Base-by-base conservation (phyloP, 1,140 invertebrate genomes). In the Drosophila novamexicana region DNA sequence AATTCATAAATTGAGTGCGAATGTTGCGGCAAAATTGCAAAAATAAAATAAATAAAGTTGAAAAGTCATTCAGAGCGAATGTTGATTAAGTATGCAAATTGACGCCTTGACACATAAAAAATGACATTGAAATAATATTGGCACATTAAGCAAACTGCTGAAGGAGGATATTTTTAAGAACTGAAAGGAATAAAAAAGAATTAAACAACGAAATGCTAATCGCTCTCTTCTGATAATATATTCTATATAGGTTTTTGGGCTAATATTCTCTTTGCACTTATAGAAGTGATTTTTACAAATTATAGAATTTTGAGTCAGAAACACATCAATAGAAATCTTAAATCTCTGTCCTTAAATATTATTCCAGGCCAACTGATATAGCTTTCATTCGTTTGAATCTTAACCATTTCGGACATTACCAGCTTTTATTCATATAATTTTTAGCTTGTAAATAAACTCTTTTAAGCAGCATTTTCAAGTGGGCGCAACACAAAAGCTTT, bases 1-100 rank as follows among this genome's bases (percentile, higher is more conserved):
- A 37, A 67, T 77, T 77, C 34, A 73, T 73, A 64, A 79, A 77
- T 65, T 56, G 62, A 71, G 45, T 64, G 64, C 52, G n/a, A 61
- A 66, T 50, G 16, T 66, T 63, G 63, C 50, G 50, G 37, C 58
- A 22, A 54, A 69, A 62, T 40, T 16, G 18, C n/a, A 63, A 63
- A 63, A 61, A 39, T 29, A 22, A 37, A 64, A 47, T 37, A 52
- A 29, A 47, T 45, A 39, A 64, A 64, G 58, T 68, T 63, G 9
- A 47, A 66, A 66, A 76, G 62, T 67, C 59, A 71, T 29, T 73
- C 50, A 36, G 52, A 44, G 14, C 42, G 70, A 58, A 61, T 44
- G 22, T 62, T 71, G 56, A 75, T 71, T 71, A 61, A 61, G 40
- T 54, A 77, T 69, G 71, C 58, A 53, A 62, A 78, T 75, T 75